Evolutionary conservation across 2,797 vertebrate genomes (phyloP), one percentile per base, ranked within the genome.

Genomic region (Cyclura pinguis): DNA sequence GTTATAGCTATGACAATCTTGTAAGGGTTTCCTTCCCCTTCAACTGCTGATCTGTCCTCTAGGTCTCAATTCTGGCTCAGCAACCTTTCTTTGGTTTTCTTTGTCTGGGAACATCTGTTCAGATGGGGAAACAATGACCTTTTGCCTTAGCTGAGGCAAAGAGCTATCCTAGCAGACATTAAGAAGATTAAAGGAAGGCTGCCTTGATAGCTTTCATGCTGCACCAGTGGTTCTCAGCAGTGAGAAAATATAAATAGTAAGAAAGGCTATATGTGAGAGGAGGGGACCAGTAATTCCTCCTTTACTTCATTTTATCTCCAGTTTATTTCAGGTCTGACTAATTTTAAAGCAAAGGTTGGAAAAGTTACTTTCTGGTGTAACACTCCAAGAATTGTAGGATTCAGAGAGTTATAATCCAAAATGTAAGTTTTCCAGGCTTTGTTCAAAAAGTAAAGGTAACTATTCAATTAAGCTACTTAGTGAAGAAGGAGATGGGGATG

Each of bases 111-210:
- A 85, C 87, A 80, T 91, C 88, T 83, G 22, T 91, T 89, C 83
- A 86, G 82, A 90, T 47, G 73, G 24, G 38, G 72, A 85, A 84
- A 84, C 77, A 29, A 22, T n/a, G 72, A 86, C 72, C 92, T 86
- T 89, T 94, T 80, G 89, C 93, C 93, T 67, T 8, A 85, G 24
- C 29, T 76, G 73, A 92, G 14, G 81, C 67, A 73, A 89, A 92
- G 82, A 83, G 50, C 52, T 24, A 0, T 20, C 62, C 87, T 81
- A 92, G n/a, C 35, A 86, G 67, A 80, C 90, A 38, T 92, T 82
- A 89, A 3, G 55, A 84, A 91, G 67, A 82, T 77, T 81, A 93
- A 91, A 91, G 67, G 50, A 83, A 90, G 76, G 38, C 78, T 86
- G 92, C 32, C 57, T 3, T 84, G 86, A 92, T 90, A 74, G 69